phyloP scores from a whole-genome alignment of 2,888 invertebrate genomes.

The Automeris io region DNA sequence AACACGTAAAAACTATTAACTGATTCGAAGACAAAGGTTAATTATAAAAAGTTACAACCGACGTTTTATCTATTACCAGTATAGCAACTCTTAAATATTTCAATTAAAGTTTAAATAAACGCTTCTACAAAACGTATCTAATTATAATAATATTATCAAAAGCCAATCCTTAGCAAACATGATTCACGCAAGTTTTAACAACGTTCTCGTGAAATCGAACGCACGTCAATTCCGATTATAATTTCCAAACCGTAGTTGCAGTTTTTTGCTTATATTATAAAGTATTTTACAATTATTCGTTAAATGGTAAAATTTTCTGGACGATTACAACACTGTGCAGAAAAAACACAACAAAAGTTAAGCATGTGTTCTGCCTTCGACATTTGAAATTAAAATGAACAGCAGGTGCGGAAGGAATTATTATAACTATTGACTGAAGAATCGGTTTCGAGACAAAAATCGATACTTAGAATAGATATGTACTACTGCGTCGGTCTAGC shows the following conservation, averaged over 20 bases:
- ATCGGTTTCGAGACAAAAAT: no score
- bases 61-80: no score
- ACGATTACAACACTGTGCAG: constrained; percentile 42
- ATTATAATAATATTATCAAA: not conserved
- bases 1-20: no score
- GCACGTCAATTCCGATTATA: constrained; percentile 47
- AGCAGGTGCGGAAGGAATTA: no score
- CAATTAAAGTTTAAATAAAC: no score
- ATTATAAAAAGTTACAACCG: no score
- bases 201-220: constrained; percentile 35
- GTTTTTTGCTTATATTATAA: constrained; percentile 37
- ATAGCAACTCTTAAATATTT: no score
- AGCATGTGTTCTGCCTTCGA: constrained; percentile 63
- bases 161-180: constrained; percentile 25
- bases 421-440: no score
- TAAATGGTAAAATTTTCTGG: constrained; percentile 49
- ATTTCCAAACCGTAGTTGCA: constrained; percentile 18
- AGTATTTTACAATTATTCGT: constrained; percentile 57
- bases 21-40: no score
- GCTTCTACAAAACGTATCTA: constrained; percentile 19
- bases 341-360: constrained; percentile 50
- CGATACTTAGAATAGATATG: no score
- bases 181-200: constrained; percentile 44
- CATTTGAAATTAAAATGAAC: constrained; percentile 48
- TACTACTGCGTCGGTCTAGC: no score